Base-by-base conservation (phyloP, 2,888 invertebrate genomes). In the Agrochola litura region DNA sequence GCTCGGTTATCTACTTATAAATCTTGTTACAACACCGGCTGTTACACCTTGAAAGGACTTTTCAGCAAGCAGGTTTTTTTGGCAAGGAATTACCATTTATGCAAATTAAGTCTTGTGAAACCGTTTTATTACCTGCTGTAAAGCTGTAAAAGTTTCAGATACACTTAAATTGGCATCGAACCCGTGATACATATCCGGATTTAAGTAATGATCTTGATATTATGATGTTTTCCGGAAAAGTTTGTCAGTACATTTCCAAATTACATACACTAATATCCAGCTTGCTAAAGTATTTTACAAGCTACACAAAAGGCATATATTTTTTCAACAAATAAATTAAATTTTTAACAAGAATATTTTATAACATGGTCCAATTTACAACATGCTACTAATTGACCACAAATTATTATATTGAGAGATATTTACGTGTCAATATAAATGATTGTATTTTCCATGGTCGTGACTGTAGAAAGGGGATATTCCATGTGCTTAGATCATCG, bases 371-470 rank as follows among this genome's bases (percentile, higher is more conserved):
- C n/a, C 12, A 12, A 61, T 70, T 76, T 16, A 14, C 82, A 9
- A 10, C 8, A 14, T 14, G 22, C 49, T 19, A 61, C 54, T 70
- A 76, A 82, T n/a, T 66, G 49, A 52, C 19, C 56, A 68, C 67
- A 46, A 75, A 75, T 74, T 66, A 81, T 61, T 56, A 81, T 43
- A 66, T 41, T 37, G 30, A 37, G 12, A 71, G 67, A 58, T 46
- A 52, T 71, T 71, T 77, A n/a, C n/a, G 8, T 58, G 30, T 67
- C 22, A 70, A 46, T n/a, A 25, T 52, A 6, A 6, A 14, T 43
- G 14, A 19, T 66, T 12, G 58, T 43, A 12, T 46, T 46, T 46
- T 14, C 41, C 10, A 46, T 9, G 16, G 6, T n/a, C 30, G 41
- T 76, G 67, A 78, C 30, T n/a, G 0, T n/a, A 30, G 30, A 66